Base-by-base conservation (phyloP, 64 coral and sea anemone genomes). In the Pocillopora verrucosa region DNA sequence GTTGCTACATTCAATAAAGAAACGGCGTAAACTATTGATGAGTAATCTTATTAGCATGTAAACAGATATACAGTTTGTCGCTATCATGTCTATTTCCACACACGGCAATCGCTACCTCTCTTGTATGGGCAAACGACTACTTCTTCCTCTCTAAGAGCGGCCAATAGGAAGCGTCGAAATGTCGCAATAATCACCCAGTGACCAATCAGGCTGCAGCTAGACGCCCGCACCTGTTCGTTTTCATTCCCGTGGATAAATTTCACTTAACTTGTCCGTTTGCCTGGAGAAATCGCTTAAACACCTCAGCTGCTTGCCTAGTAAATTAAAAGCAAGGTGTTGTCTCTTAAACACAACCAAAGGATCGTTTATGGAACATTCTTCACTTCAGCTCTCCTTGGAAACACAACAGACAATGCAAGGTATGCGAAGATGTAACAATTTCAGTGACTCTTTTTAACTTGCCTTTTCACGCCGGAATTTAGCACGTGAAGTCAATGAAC, bases 181-280 rank as follows among this genome's bases (percentile, higher is more conserved):
- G 20, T 85, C 36, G 82, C 64, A 85, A 70, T 72, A 72, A 56
- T 67, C 22, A 22, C 63, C 2, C 35, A n/a, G 38, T 14, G 82
- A 85, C 82, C 82, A 85, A 85, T 85, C 63, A 68, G 63, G 15
- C 34, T 19, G 1, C 35, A 20, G 65, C 36, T 85, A 9, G 64
- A 20, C 22, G 61, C 38, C 11, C 22, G 64, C 82, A 85, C 82
- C 82, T 85, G 82, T 72, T 85, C 65, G 70, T 56, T 85, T 36
- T 72, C 65, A 85, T 85, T 85, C 61, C 82, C 82, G 65, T 72
- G 51, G 82, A 85, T 85, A 26, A 72, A 67, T 38, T 85, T 85
- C 37, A 85, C 82, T 81, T 63, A 81, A 81, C 79, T 85, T 72
- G 82, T n/a, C 10, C 82, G 82, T 69, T 57, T 85, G 38, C 65